A percentile compares a stretch with the other conserved stretches of the same genome.
These are phyloP conservation scores for Caenorhabditis sp. DNA, from an alignment of 2,888 invertebrate genomes.

Conservation along the genomic window DNA sequence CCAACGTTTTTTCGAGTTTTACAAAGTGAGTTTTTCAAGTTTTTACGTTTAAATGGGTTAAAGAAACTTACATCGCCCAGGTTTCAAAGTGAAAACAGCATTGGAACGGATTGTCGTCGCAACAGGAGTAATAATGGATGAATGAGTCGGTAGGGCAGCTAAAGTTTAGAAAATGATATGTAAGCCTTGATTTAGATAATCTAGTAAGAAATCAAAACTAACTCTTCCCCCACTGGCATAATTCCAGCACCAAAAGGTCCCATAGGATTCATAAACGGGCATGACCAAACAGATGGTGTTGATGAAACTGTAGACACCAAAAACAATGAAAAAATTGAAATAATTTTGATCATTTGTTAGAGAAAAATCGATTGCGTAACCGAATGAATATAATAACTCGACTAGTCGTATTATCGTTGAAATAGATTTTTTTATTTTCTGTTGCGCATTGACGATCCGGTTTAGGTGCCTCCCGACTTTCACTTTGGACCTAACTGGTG, in stretches of 20 bases:
- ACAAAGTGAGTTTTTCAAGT: background rate
- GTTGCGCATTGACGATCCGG: background rate
- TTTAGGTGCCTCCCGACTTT: background rate
- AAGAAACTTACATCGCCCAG: conserved; percentile 63
- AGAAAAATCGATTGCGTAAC: background rate
- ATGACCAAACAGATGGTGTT: conserved; percentile 56
- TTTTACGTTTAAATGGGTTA: background rate
- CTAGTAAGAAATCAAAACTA: background rate
- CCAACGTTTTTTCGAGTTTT: background rate
- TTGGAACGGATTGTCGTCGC: conserved; percentile 67
- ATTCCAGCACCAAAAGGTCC: conserved; percentile 19
- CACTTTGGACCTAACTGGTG: background rate
- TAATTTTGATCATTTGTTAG: background rate
- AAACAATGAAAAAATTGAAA: background rate
- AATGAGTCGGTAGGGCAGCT: conserved; percentile 67
- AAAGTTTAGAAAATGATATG: conserved; percentile 16
- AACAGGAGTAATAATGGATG: conserved; percentile 67
- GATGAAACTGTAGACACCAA: background rate
- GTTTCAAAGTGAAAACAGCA: conserved; percentile 68
- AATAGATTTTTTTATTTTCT: background rate
- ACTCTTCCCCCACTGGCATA: conserved; percentile 48
- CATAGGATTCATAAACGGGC: conserved; percentile 51
- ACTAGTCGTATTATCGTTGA: background rate
- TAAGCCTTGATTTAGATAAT: background rate
- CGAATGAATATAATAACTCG: background rate